These are phyloP conservation scores for Cerastis rubricosa DNA, from an alignment of 2,888 invertebrate species.

Conservation along the genomic window DNA sequence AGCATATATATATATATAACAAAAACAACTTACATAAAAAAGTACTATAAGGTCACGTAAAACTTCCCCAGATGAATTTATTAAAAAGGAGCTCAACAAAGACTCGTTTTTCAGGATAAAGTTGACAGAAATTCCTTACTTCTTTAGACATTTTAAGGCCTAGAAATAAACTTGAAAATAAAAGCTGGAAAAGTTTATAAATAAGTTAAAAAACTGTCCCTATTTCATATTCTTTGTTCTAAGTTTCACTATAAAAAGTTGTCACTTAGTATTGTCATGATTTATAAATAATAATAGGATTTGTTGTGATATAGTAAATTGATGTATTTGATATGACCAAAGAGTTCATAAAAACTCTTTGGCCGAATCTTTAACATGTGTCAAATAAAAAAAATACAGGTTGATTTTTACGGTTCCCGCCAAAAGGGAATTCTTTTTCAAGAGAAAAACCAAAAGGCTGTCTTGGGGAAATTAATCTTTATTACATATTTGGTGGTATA, in stretches of 20 bases:
- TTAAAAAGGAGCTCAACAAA: conserved; percentile 1
- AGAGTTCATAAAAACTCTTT: no score
- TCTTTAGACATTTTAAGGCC: background rate
- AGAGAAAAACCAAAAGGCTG: no score
- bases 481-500: no score
- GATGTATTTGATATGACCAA: no score
- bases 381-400: no score
- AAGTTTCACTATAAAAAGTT: conserved; percentile 20
- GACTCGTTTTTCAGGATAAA: conserved; percentile 8
- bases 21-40: background rate
- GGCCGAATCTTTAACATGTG: no score
- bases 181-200: background rate
- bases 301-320: no score
- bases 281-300: no score
- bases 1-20: background rate
- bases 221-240: conserved; percentile 17
- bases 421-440: no score
- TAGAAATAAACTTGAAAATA: background rate
- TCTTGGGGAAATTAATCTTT: no score
- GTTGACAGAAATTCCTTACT: conserved; percentile 1
- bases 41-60: background rate
- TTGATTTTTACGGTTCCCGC: no score
- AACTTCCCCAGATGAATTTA: conserved; percentile 1
- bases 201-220: background rate
- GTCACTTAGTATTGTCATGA: no score